phyloP scores from a whole-genome alignment of 2,888 invertebrate species.

The Clepsis dumicolana region DNA sequence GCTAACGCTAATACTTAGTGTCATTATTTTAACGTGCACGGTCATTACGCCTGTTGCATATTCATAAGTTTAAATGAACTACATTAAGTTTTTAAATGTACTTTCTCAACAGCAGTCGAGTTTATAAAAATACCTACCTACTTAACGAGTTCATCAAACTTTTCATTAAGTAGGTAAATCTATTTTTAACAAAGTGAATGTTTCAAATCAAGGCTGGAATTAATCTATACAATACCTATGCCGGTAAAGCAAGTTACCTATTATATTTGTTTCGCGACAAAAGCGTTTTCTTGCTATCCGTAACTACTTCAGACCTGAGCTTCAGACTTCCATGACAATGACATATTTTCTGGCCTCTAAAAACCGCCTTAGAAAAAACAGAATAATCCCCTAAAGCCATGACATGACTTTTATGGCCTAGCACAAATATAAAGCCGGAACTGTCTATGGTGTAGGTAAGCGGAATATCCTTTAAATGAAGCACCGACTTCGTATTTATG shows the following conservation, averaged over 20 bases:
- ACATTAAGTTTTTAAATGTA: constrained; percentile 22
- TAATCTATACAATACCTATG: not conserved
- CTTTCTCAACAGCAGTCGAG: not conserved
- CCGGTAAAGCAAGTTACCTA: not conserved
- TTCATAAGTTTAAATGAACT: constrained; percentile 15
- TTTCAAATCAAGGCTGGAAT: constrained; percentile 20
- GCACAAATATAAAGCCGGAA: too few relatives aligned
- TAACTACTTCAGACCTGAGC: too few relatives aligned
- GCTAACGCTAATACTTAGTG: constrained; percentile 34
- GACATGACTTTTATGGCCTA: too few relatives aligned
- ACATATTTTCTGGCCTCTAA: too few relatives aligned
- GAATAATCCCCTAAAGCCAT: too few relatives aligned
- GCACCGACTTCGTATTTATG: too few relatives aligned
- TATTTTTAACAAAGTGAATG: constrained; percentile 33
- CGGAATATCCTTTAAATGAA: too few relatives aligned
- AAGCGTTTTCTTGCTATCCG: constrained; percentile 4
- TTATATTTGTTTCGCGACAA: not conserved
- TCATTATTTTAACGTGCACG: constrained; percentile 39
- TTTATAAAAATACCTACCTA: not conserved
- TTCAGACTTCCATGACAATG: too few relatives aligned
- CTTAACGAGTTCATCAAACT: not conserved
- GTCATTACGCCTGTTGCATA: constrained; percentile 28
- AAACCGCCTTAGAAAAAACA: too few relatives aligned
- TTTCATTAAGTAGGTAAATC: constrained; percentile 13
- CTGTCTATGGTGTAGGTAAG: too few relatives aligned